phyloP scores from a whole-genome alignment of 2,888 invertebrate species.

The Imbricaverruca yamaguchii region DNA sequence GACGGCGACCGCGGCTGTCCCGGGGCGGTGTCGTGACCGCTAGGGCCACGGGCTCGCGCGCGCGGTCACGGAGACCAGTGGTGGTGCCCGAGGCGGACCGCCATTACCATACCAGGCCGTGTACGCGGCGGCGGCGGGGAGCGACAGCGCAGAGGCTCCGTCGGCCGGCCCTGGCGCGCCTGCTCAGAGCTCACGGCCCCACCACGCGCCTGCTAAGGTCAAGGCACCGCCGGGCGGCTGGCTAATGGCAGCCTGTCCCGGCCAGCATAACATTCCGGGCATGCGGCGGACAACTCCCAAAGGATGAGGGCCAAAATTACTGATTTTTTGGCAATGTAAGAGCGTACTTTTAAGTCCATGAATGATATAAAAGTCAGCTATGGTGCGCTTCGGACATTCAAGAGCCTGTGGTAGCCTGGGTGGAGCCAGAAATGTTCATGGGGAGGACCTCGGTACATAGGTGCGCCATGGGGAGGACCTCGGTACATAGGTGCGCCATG shows the following conservation, averaged over 20 bases:
- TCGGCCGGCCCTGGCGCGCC: neutral
- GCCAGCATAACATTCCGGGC: neutral
- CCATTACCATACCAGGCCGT: neutral
- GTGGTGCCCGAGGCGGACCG: neutral
- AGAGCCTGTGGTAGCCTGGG: too few species aligned
- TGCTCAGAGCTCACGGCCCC: neutral
- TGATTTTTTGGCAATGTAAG: neutral
- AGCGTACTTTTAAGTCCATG: neutral
- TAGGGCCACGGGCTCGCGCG: too few species aligned
- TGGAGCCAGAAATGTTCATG: too few species aligned
- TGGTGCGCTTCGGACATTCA: neutral
- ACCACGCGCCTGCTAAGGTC: neutral
- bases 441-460: too few species aligned
- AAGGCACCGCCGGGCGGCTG: neutral
- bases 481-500: too few species aligned
- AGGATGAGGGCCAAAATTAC: neutral
- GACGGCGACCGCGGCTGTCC: neutral
- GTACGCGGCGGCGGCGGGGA: neutral
- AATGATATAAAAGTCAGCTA: neutral
- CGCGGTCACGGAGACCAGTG: neutral
- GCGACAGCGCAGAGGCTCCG: neutral
- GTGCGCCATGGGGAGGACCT: too few species aligned
- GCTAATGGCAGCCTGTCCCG: too few species aligned
- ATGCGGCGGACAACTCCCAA: too few species aligned
- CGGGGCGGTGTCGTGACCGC: neutral